Evolutionary conservation across 2,888 invertebrate genomes (phyloP), one percentile per base, ranked within the genome.

Genomic region (Harpalus rufipes): DNA sequence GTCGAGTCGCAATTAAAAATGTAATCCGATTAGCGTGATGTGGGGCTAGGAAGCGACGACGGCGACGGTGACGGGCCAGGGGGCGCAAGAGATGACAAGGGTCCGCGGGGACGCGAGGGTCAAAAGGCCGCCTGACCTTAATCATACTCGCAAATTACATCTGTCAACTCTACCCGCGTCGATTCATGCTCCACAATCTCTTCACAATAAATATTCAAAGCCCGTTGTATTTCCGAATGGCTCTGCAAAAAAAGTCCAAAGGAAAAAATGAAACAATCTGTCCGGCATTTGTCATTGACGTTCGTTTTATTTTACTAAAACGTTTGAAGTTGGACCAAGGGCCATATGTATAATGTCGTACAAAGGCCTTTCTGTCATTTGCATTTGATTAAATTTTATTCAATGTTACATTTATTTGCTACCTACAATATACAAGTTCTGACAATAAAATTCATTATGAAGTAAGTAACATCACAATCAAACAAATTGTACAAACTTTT

Each of bases 191-290:
- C 25, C 25, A 65, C 25, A 65, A 65, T 65, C 25, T 76, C 74
- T 74, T 84, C 76, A 76, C 83, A 84, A 84, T 84, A 84, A 84
- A 84, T 84, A 84, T 84, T 84, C 83, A 84, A 76, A 84, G 83
- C 61, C 83, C 76, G 76, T 84, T 82, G 82, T 82, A 82, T 72
- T 83, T 76, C 41, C 59, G 76, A 76, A 84, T 84, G 61, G 76
- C 21, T 16, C 58, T 6, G 56, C 58, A 72, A 82, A 82, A 82
- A 82, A 32, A 14, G 12, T 25, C 25, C 10, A 72, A 82, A 58
- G 59, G 68, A 68, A 82, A 68, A 82, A 82, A 82, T 51, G 56
- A 82, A 82, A 82, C 72, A 82, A 82, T 72, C 72, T 82, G 72
- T 18, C 16, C 39, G 72, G 25, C 21, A 68, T 82, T 21, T 82